phyloP scores from a whole-genome alignment of 2,888 invertebrate species.

The Uloborus plumipes region DNA sequence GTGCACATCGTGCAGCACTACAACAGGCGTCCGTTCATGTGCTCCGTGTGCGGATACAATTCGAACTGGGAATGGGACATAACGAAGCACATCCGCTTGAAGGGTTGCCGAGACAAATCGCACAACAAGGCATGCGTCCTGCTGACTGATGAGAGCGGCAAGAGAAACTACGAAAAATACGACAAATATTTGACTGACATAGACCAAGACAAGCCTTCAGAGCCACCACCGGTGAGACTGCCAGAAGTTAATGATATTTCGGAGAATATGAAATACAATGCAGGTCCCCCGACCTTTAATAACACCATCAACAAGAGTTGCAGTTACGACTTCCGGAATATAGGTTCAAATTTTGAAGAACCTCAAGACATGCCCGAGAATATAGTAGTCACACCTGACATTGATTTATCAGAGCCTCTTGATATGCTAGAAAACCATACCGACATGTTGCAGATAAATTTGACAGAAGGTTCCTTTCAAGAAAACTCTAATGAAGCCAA shows the following conservation, averaged over 20 bases:
- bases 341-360: constrained; percentile 45
- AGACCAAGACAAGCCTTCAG: background rate
- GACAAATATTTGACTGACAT: constrained; percentile 78
- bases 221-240: background rate
- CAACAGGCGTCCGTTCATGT: constrained; percentile 93
- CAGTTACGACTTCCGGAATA: constrained; percentile 54
- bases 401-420: constrained; percentile 30
- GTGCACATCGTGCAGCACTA: constrained; percentile 93
- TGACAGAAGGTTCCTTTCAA: background rate
- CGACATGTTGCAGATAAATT: background rate
- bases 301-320: constrained; percentile 28
- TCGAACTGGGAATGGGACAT: constrained; percentile 99
- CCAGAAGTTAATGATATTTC: constrained; percentile 3
- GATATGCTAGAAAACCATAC: constrained; percentile 22
- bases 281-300: background rate
- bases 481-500: constrained; percentile 25
- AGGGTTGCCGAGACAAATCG: constrained; percentile 82
- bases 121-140: constrained; percentile 82
- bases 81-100: constrained; percentile 92
- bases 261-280: constrained; percentile 5
- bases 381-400: constrained; percentile 66
- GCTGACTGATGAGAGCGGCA: constrained; percentile 90
- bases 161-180: constrained; percentile 92
- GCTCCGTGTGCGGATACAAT: constrained; percentile 91
- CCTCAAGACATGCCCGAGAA: constrained; percentile 45